A percentile compares a stretch with the other conserved stretches of the same genome.
Evolutionary conservation across 2,888 invertebrate genomes (phyloP).

Genomic region (Ganaspis brasiliensis): DNA sequence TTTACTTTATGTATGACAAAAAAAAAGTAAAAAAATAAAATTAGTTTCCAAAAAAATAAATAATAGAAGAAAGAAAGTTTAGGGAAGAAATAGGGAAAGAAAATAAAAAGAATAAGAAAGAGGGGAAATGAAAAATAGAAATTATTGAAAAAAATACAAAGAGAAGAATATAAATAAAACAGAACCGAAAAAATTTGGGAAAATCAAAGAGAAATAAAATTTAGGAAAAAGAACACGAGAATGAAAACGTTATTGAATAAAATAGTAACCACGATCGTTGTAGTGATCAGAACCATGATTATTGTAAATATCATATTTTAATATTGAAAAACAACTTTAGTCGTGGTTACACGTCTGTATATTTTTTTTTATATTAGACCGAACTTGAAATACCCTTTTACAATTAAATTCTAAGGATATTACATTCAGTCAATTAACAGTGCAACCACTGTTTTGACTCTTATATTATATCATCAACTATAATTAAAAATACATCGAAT

Average conservation of each 20-base stretch:
- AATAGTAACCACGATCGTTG: slow-evolving; percentile 27
- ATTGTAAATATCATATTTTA: slow-evolving; percentile 25
- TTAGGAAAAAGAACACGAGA: not conserved
- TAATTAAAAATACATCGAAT: slow-evolving; percentile 40
- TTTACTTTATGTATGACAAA: too few relatives aligned
- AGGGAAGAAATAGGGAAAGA: too few relatives aligned
- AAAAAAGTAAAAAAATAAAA: too few relatives aligned
- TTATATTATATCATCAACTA: slow-evolving; percentile 17
- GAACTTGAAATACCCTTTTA: slow-evolving; percentile 42
- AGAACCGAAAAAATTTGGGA: too few relatives aligned
- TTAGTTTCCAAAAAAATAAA: too few relatives aligned
- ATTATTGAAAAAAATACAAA: too few relatives aligned
- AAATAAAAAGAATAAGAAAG: too few relatives aligned
- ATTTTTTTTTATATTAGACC: slow-evolving; percentile 26
- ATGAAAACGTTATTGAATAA: not conserved
- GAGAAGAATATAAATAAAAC: too few relatives aligned
- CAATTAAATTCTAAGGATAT: slow-evolving; percentile 38
- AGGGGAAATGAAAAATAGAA: too few relatives aligned
- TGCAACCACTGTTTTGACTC: slow-evolving; percentile 32
- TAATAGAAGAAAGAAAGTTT: too few relatives aligned
- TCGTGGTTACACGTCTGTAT: slow-evolving; percentile 15
- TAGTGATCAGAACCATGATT: too few relatives aligned
- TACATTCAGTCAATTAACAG: slow-evolving; percentile 33
- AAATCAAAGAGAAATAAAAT: too few relatives aligned
- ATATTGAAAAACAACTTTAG: slow-evolving; percentile 13